Base-by-base conservation (phyloP, 2,797 vertebrate genomes). In the Tarsius wallacei region DNA sequence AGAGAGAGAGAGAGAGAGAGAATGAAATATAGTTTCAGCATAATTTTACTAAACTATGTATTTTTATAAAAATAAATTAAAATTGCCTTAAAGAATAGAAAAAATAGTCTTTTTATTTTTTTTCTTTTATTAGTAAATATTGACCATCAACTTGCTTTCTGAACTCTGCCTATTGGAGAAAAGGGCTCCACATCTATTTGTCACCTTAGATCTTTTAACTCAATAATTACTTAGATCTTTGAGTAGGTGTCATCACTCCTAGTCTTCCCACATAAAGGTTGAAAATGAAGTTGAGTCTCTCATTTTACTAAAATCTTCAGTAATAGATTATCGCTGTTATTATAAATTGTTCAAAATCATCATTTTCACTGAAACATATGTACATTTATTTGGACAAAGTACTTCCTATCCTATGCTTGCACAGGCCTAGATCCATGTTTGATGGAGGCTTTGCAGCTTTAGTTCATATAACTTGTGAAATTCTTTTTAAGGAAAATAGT, bases 91-190 rank as follows among this genome's bases (percentile, higher is more conserved):
- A 96, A 78, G 84, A 97, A 91, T 91, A 93, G 12, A 57, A 95
- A 97, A 91, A 70, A 49, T 42, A 97, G 92, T n/a, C 9, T 53
- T 90, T 97, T 83, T 42, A 42, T 80, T 95, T 95, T 90, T 96
- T 87, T 10, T 28, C 42, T 87, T 80, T 74, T 55, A 49, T 70
- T 47, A 49, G 55, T 59, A 57, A 96, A 22, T 73, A 89, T 57
- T 22, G 53, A 76, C 66, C 64, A 80, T 70, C 71, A 95, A 59
- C n/a, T 93, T 90, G 28, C 70, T 97, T 97, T 90, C 73, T 93
- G 91, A 90, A 12, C 28, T 84, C 61, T 8, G 36, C 47, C 93
- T 93, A 33, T 2, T 77, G 33, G 31, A 66, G n/a, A 61, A 70
- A 53, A 19, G 7, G 7, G 1, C 4, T 88, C 10, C 8, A 8